These are phyloP conservation scores for Lipophrys pholis DNA, from an alignment of 2,113 vertebrate species.

Conservation along the genomic window DNA sequence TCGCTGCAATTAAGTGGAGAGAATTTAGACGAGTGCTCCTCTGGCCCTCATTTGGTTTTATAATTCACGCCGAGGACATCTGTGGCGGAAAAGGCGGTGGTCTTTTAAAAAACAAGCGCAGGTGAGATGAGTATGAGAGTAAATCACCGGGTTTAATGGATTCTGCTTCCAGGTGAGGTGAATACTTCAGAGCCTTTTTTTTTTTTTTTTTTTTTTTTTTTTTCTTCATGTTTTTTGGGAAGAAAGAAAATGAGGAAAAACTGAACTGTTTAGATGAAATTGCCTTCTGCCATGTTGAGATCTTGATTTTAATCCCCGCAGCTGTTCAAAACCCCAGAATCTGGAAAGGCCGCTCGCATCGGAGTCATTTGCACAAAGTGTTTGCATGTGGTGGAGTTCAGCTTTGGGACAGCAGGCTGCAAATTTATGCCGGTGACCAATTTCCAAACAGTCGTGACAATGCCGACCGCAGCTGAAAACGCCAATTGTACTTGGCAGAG, in stretches of 20 bases:
- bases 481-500: neutral
- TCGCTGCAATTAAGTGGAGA: conserved; percentile 52
- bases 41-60: conserved; percentile 60
- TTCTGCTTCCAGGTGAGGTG: no score
- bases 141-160: conserved; percentile 6
- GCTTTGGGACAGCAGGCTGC: neutral
- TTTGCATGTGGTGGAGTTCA: neutral
- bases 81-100: neutral
- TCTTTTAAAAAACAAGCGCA: conserved; percentile 22
- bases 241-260: no score
- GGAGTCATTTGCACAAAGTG: neutral
- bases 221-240: no score
- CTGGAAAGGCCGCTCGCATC: neutral
- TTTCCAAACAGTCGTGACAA: neutral
- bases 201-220: no score
- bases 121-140: conserved; percentile 28
- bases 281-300: neutral
- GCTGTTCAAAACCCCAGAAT: neutral
- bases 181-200: no score
- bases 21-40: conserved; percentile 59
- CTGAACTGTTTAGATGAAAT: neutral
- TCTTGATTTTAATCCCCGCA: neutral
- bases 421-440: neutral
- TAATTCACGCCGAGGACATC: conserved; percentile 56
- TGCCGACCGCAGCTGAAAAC: neutral